A percentile compares a stretch with the other conserved stretches of the same genome.
Conservation (phyloP, 2,888 invertebrate genomes). For the Anodontia alba region DNA sequence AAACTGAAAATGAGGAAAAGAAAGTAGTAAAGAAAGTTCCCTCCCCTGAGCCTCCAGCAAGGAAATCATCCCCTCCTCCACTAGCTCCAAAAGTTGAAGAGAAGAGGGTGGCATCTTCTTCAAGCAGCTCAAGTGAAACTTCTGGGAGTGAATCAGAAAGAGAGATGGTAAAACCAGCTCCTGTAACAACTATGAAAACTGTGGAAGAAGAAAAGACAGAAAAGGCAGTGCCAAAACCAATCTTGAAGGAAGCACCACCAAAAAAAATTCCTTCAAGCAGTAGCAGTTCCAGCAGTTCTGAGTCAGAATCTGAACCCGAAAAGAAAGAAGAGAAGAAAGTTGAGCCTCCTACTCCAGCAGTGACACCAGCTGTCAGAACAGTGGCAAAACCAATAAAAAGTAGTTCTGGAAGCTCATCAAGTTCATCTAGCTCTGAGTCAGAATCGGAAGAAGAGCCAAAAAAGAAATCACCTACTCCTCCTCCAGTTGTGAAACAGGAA, state of each 20-base stretch:
- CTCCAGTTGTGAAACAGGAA: not conserved
- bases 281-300: slow-evolving; percentile 26
- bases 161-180: slow-evolving; percentile 28
- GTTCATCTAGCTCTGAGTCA: slow-evolving; percentile 33
- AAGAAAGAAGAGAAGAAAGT: not conserved
- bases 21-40: slow-evolving; percentile 3
- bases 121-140: not conserved
- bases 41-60: slow-evolving; percentile 10
- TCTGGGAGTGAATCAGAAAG: slow-evolving; percentile 42
- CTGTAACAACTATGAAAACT: slow-evolving; percentile 20
- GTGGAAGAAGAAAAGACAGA: slow-evolving; percentile 28
- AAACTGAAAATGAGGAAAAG: slow-evolving; percentile 41
- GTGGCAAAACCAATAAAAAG: not conserved
- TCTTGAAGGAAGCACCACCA: not conserved
- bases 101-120: not conserved
- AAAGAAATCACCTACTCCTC: not conserved
- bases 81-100: slow-evolving; percentile 5
- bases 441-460: slow-evolving; percentile 3
- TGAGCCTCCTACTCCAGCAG: not conserved
- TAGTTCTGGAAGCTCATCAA: slow-evolving; percentile 17
- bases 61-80: not conserved
- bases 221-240: not conserved
- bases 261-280: not conserved
- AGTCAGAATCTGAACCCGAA: slow-evolving; percentile 31
- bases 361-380: not conserved